A percentile compares a stretch with the other conserved stretches of the same genome.
Evolutionary conservation across 1,140 invertebrate genomes (phyloP).

Genomic region (Drosophila carrolli): DNA sequence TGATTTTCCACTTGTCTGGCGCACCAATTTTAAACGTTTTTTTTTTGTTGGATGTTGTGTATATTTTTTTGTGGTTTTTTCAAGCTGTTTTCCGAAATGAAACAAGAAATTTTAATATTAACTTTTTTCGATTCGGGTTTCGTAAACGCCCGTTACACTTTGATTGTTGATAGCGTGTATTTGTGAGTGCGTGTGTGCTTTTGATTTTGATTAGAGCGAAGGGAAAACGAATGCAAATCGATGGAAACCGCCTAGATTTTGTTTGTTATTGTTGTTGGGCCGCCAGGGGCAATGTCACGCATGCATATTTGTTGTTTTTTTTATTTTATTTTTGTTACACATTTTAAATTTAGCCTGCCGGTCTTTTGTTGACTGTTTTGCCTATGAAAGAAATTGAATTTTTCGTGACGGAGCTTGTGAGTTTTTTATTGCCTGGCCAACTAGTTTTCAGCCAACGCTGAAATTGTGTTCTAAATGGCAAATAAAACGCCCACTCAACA

Average conservation of each 20-base stretch:
- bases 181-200: constrained; percentile 29
- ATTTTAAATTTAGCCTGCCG: constrained; percentile 47
- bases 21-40: constrained; percentile 26
- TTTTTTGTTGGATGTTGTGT: constrained; percentile 8
- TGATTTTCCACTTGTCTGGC: constrained; percentile 58
- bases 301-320: constrained; percentile 36
- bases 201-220: constrained; percentile 49
- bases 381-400: constrained; percentile 42
- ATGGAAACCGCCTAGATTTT: constrained; percentile 44
- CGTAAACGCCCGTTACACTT: constrained; percentile 35
- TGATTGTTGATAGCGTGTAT: constrained; percentile 39
- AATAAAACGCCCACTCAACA: constrained; percentile 53
- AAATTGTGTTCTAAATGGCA: constrained; percentile 53
- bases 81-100: constrained; percentile 43
- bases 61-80: constrained; percentile 18
- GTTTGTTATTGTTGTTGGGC: constrained; percentile 37
- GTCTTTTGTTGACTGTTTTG: constrained; percentile 43
- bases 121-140: not conserved
- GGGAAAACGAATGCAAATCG: constrained; percentile 63
- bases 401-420: constrained; percentile 5
- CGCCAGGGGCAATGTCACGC: constrained; percentile 49
- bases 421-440: constrained; percentile 20
- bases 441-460: constrained; percentile 50
- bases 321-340: constrained; percentile 26
- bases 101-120: constrained; percentile 36